Percentiles rank a stretch among this genome's conserved stretches.
phyloP scores from a whole-genome alignment of 2,797 vertebrate species.

The Poecilia wingei region DNA sequence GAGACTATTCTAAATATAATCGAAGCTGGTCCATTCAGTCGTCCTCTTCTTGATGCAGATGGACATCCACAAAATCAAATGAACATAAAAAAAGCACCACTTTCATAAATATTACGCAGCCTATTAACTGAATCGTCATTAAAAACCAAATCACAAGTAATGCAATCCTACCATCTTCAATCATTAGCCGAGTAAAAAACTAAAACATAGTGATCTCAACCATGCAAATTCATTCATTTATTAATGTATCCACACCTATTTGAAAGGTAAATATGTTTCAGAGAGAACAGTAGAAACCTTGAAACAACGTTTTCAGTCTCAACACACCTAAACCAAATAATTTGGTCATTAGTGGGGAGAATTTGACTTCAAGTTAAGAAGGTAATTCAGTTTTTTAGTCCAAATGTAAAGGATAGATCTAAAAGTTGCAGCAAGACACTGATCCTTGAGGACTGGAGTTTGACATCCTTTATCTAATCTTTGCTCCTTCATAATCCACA shows the following conservation, averaged over 20 bases:
- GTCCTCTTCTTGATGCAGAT: background rate
- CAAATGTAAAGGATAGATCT: too few species aligned
- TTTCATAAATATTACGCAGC: conserved; percentile 17
- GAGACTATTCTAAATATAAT: conserved; percentile 14
- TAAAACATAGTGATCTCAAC: background rate
- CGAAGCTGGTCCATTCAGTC: conserved; percentile 3
- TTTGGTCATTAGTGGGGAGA: background rate
- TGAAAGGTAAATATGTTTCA: background rate
- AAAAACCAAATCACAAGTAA: conserved; percentile 36
- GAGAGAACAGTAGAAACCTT: background rate
- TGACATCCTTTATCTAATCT: background rate
- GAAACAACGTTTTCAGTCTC: background rate
- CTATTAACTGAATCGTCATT: conserved; percentile 40
- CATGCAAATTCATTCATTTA: background rate
- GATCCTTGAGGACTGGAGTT: background rate
- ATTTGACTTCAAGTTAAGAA: background rate
- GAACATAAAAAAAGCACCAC: conserved; percentile 14
- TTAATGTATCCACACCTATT: background rate
- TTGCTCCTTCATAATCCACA: background rate
- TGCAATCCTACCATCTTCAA: conserved; percentile 7
- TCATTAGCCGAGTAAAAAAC: conserved; percentile 8
- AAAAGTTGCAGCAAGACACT: background rate
- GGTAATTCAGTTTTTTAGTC: background rate
- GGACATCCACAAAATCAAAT: conserved; percentile 12
- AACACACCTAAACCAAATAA: background rate